phyloP scores from a whole-genome alignment of 2,797 vertebrate species.

The Tenualosa ilisha region DNA sequence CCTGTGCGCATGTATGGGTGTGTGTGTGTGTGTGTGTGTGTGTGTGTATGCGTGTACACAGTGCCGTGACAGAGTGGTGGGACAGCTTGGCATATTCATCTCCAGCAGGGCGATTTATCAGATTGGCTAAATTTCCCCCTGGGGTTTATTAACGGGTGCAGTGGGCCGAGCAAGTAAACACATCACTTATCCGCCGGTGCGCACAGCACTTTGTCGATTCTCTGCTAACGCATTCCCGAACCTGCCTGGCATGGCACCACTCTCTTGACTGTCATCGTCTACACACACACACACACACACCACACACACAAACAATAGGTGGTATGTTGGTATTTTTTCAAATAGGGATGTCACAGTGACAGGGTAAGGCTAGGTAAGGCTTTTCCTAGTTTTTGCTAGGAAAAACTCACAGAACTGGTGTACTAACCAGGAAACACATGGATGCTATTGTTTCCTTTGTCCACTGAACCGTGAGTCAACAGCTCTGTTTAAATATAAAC shows the following conservation, averaged over 20 bases:
- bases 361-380: too few species aligned
- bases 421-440: background rate
- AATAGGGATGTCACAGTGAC: background rate
- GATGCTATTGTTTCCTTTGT: background rate
- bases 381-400: too few species aligned
- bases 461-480: background rate
- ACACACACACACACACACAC: background rate
- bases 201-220: constrained; percentile 29
- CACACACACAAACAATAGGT: background rate
- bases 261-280: background rate
- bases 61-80: background rate
- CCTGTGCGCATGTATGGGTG: background rate
- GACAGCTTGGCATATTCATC: constrained; percentile 23
- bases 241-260: constrained; percentile 2
- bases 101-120: constrained; percentile 26
- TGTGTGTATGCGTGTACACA: background rate
- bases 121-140: constrained; percentile 37
- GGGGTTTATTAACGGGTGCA: constrained; percentile 36
- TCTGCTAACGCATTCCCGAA: constrained; percentile 35
- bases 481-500: background rate
- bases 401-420: background rate
- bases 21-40: background rate
- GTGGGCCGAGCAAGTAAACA: constrained; percentile 40
- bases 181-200: constrained; percentile 38
- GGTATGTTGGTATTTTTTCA: too few species aligned